These are phyloP conservation scores for Tolmerus cingulatus DNA, from an alignment of 2,888 invertebrate species.

Conservation along the genomic window DNA sequence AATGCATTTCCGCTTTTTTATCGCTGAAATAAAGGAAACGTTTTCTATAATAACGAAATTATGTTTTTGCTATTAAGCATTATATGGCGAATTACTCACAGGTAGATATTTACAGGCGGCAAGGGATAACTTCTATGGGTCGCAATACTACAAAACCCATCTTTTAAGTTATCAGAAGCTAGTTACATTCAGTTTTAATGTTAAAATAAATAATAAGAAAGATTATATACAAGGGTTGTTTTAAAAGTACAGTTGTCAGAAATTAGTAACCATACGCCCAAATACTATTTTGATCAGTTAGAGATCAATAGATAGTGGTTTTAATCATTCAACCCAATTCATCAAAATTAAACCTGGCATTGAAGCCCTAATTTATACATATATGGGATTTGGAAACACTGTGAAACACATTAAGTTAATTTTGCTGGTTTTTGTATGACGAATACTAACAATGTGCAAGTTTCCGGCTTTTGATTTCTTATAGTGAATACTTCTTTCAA, in stretches of 20 bases:
- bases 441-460: no score
- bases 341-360: not conserved
- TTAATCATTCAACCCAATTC: not conserved
- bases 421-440: no score
- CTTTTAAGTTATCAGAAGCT: constrained; percentile 12
- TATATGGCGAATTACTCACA: not conserved
- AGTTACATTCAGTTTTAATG: not conserved
- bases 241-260: not conserved
- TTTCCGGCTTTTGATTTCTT: no score
- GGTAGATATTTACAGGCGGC: not conserved
- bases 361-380: not conserved
- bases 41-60: constrained; percentile 1
- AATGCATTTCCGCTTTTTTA: constrained; percentile 33
- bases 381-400: no score
- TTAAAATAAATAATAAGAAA: not conserved
- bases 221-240: not conserved
- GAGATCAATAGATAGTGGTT: not conserved
- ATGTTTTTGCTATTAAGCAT: not conserved
- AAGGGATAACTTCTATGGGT: constrained; percentile 16
- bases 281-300: not conserved
- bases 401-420: no score
- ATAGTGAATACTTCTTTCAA: no score
- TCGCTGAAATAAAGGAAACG: constrained; percentile 45
- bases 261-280: not conserved
- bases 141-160: not conserved